Percentiles rank a stretch among this genome's conserved stretches.
phyloP scores from a whole-genome alignment of 2,113 vertebrate species.

The Stigmatopora argus region DNA sequence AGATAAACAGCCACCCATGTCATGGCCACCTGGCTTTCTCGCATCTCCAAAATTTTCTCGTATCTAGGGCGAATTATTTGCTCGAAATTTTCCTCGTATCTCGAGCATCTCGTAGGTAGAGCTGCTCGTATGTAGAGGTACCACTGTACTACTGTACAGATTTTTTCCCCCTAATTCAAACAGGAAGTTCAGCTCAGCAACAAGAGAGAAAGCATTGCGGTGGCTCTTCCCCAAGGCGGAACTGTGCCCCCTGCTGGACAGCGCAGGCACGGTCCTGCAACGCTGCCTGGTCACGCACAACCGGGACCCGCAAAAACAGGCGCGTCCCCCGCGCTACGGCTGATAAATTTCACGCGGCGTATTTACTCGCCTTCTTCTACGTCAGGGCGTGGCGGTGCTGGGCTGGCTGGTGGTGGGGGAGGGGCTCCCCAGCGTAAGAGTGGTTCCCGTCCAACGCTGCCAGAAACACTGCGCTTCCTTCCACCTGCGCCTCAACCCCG shows the following conservation, averaged over 20 bases:
- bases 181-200: constrained; percentile 64
- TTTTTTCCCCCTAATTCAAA: too few species aligned
- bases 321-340: constrained; percentile 17
- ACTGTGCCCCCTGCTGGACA: constrained; percentile 68
- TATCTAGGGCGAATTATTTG: too few species aligned
- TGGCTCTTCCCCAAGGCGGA: constrained; percentile 70
- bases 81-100: too few species aligned
- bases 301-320: constrained; percentile 61
- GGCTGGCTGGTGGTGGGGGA: constrained; percentile 71
- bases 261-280: constrained; percentile 61
- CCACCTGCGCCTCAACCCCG: constrained; percentile 67
- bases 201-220: constrained; percentile 61
- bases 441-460: constrained; percentile 64
- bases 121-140: too few species aligned
- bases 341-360: not conserved
- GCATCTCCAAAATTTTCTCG: too few species aligned
- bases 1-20: too few species aligned
- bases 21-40: too few species aligned
- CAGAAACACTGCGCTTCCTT: constrained; percentile 71
- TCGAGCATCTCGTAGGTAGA: too few species aligned
- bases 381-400: constrained; percentile 56
- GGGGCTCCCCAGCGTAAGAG: constrained; percentile 57
- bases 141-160: too few species aligned
- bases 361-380: constrained; percentile 13
- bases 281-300: constrained; percentile 67